Base-by-base conservation (phyloP, 2,888 invertebrate genomes). In the Didymodactylos carnosus region DNA sequence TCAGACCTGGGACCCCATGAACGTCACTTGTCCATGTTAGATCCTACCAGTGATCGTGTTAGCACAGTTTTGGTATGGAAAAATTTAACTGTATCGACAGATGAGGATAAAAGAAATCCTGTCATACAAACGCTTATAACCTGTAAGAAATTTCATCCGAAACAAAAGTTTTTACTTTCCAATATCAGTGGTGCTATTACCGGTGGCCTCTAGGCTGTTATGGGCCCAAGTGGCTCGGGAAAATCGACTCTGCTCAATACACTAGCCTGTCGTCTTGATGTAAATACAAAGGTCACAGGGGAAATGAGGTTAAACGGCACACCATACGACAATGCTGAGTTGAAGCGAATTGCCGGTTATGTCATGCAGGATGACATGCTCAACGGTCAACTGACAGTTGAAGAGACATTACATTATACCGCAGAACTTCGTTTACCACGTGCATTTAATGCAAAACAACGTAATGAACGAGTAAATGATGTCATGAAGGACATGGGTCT, bases 361-460 rank as follows among this genome's bases (percentile, higher is more conserved):
- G 91, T 94, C 86, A 91, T 92, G 78, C 94, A 94, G 82, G 91
- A 93, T 77, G 92, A 94, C 80, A 85, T 93, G 70, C 93, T 94
- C 79, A 88, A 91, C 8, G 89, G 89, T 6, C 88, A 89, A 51
- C 86, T 94, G 76, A 92, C 92, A 0, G 92, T 92, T 35, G 84
- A 87, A 77, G 94, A 94, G 81, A 93, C 94, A 5, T 46, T 46
- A 19, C 16, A n/a, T 16, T 46, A 46, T 19, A 46, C 83, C 39
- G 82, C 83, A 16, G 78, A 80, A 7, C 78, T 83, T 11, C 78
- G 83, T 19, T 78, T 83, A 14, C 80, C 81, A 10, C 72, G 75
- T 8, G 39, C 75, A 25, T 75, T 79, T 14, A 73, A 77, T 0
- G 69, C 76, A 13, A 72, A 73, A 39, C 80, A 80, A 69, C 78